Evolutionary conservation across 2,888 invertebrate species (phyloP).

Genomic region (Lasioglossum morio): DNA sequence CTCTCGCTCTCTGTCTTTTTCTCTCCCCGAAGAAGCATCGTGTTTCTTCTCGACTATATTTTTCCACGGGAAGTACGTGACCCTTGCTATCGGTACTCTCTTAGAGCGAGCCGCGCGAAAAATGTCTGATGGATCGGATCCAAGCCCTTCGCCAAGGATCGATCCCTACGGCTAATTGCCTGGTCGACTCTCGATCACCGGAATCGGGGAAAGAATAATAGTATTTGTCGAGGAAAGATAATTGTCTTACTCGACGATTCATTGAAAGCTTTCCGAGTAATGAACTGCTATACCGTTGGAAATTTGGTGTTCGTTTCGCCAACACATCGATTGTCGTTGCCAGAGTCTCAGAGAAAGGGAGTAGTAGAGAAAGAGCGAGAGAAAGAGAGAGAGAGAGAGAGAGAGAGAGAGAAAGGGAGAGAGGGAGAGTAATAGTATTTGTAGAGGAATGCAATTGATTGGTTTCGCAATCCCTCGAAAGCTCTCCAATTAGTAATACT

Average conservation of each 20-base stretch:
- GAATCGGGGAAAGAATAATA: neutral
- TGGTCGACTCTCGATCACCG: neutral
- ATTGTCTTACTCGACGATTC: constrained; percentile 3
- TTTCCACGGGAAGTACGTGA: neutral
- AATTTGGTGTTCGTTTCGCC: neutral
- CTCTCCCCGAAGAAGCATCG: neutral
- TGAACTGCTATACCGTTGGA: neutral
- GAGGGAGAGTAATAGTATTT: neutral
- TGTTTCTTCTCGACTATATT: neutral
- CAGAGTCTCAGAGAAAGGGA: neutral
- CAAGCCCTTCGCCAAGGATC: neutral
- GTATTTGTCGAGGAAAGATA: neutral
- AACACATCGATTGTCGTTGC: neutral
- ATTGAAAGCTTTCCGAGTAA: neutral
- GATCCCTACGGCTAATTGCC: neutral
- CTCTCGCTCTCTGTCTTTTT: neutral
- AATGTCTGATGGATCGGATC: neutral
- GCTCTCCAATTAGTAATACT: neutral
- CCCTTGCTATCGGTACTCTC: neutral
- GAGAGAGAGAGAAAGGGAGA: neutral
- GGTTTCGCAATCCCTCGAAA: neutral
- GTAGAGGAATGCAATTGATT: neutral
- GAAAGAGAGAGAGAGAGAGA: neutral
- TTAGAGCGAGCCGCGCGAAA: neutral
- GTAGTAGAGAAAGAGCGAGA: neutral